Conservation (phyloP, 2,888 invertebrate genomes). For the Muschampia plurimacula region DNA sequence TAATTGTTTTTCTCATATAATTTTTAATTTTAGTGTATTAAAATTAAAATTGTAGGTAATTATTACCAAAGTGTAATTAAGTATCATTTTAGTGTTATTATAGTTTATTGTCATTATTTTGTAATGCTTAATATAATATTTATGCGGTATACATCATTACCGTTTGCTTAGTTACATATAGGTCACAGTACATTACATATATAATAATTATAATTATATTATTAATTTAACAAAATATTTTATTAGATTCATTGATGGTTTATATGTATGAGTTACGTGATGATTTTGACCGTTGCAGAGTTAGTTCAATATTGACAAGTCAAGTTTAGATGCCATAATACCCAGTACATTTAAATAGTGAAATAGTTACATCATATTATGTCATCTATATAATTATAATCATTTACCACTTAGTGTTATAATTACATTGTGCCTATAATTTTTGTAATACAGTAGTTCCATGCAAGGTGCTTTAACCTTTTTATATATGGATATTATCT, state of each 20-base stretch:
- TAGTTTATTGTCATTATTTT: slow-evolving; percentile 46
- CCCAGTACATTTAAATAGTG: slow-evolving; percentile 34
- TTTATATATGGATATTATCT: slow-evolving; percentile 53
- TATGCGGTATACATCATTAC: slow-evolving; percentile 45
- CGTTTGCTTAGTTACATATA: slow-evolving; percentile 43
- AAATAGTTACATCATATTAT: slow-evolving; percentile 20
- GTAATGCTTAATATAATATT: slow-evolving; percentile 44
- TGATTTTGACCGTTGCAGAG: slow-evolving; percentile 19
- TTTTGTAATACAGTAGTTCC: slow-evolving; percentile 58
- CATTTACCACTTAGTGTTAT: slow-evolving; percentile 48
- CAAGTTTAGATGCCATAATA: slow-evolving; percentile 53
- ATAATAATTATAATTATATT: slow-evolving; percentile 40
- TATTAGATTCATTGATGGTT: slow-evolving; percentile 1
- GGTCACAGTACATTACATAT: slow-evolving; percentile 30
- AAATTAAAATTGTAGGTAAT: slow-evolving; percentile 75
- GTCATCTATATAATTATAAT: slow-evolving; percentile 32
- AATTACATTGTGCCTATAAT: slow-evolving; percentile 70
- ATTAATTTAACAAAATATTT: slow-evolving; percentile 48
- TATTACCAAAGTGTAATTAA: slow-evolving; percentile 85
- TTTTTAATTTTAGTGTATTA: slow-evolving; percentile 63
- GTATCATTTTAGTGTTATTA: slow-evolving; percentile 69
- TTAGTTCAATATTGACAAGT: slow-evolving; percentile 38
- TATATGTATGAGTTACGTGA: slow-evolving; percentile 7
- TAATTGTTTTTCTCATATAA: slow-evolving; percentile 62
- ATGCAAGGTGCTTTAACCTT: slow-evolving; percentile 63